A percentile compares a stretch with the other conserved stretches of the same genome.
phyloP scores from a whole-genome alignment of 2,888 invertebrate genomes.

The Limnephilus lunatus region DNA sequence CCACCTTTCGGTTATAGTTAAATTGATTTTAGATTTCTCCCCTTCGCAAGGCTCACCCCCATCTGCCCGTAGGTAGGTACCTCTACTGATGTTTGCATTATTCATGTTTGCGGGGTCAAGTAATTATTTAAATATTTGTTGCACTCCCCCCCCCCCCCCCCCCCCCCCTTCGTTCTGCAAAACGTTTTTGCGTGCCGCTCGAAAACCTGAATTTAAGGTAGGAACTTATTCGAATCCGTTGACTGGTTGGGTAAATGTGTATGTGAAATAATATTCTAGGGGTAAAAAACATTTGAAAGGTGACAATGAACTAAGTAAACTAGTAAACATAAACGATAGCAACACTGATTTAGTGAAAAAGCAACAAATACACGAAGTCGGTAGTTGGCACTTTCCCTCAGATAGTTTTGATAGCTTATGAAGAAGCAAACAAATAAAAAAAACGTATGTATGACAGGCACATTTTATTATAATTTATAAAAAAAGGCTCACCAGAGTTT shows the following conservation, averaged over 20 bases:
- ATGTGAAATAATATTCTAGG: neutral
- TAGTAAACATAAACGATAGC: neutral
- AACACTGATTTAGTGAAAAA: neutral
- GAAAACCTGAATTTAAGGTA: neutral
- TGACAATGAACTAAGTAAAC: neutral
- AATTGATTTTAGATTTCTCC: neutral
- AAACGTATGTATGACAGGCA: neutral
- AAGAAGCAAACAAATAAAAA: neutral
- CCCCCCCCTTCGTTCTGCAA: neutral
- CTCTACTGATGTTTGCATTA: neutral
- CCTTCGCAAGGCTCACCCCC: neutral
- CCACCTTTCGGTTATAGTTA: neutral
- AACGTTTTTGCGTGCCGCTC: neutral
- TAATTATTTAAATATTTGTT: neutral
- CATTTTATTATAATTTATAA: neutral
- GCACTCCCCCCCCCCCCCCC: no score
- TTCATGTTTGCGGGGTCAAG: neutral
- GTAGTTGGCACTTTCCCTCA: neutral
- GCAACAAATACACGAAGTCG: neutral
- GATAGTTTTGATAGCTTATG: neutral
- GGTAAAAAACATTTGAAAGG: neutral
- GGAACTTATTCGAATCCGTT: neutral
- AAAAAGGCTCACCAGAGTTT: neutral
- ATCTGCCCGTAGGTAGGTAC: neutral
- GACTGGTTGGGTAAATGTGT: neutral